These are phyloP conservation scores for Corythoichthys intestinalis DNA, from an alignment of 2,113 vertebrate species.

Conservation along the genomic window DNA sequence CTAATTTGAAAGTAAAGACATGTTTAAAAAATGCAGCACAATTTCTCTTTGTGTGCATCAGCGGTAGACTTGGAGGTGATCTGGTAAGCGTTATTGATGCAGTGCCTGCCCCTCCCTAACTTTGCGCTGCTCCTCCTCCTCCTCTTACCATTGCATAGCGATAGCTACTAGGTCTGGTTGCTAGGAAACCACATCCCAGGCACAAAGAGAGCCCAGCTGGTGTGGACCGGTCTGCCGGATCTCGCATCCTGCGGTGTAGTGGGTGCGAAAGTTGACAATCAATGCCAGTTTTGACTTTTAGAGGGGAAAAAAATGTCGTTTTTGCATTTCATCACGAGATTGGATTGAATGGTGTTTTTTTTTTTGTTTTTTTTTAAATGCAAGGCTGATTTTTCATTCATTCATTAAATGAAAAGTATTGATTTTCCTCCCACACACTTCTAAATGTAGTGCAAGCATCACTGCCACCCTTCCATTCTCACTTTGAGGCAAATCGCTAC, in stretches of 20 bases:
- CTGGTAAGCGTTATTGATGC: slow-evolving; percentile 69
- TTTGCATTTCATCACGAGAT: slow-evolving; percentile 14
- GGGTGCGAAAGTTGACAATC: slow-evolving; percentile 54
- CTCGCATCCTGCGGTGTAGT: slow-evolving; percentile 62
- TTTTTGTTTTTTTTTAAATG: not conserved
- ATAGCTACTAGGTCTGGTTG: slow-evolving; percentile 88
- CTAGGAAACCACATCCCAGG: slow-evolving; percentile 87
- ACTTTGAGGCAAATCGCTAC: slow-evolving; percentile 52
- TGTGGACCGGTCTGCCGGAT: slow-evolving; percentile 79
- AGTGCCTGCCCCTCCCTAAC: slow-evolving; percentile 62
- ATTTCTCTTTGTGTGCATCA: slow-evolving; percentile 56
- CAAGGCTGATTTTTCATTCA: not conserved
- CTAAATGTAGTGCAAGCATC: slow-evolving; percentile 1
- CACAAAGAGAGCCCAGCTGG: slow-evolving; percentile 92
- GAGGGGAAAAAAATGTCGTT: slow-evolving; percentile 17
- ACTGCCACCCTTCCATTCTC: slow-evolving; percentile 25
- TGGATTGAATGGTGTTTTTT: not conserved
- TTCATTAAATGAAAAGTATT: slow-evolving; percentile 26
- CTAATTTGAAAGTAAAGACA: slow-evolving; percentile 23
- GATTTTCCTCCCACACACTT: not conserved
- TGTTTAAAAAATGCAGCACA: slow-evolving; percentile 19
- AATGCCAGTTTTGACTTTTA: slow-evolving; percentile 37
- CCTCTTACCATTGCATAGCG: slow-evolving; percentile 63
- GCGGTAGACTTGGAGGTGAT: slow-evolving; percentile 50
- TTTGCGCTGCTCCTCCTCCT: slow-evolving; percentile 71